These are phyloP conservation scores for Thera obeliscata DNA, from an alignment of 2,888 invertebrate genomes.

Conservation along the genomic window DNA sequence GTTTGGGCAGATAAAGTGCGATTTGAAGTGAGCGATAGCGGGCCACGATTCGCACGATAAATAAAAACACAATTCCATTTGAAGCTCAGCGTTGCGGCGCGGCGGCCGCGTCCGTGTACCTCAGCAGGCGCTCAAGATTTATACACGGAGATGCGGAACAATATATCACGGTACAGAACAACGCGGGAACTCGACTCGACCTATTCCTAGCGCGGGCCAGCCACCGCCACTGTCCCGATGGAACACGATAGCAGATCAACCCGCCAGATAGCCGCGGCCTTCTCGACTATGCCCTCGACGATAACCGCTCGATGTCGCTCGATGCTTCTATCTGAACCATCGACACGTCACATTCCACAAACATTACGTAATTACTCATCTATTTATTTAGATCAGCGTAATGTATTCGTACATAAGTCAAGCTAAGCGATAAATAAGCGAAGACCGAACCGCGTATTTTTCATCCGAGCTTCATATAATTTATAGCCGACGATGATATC, in stretches of 20 bases:
- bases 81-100: constrained; percentile 77
- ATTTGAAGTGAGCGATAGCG: constrained; percentile 80
- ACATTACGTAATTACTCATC: constrained; percentile 56
- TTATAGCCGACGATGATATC: constrained; percentile 83
- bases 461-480: constrained; percentile 81
- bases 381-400: constrained; percentile 71
- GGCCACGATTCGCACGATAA: constrained; percentile 82
- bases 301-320: constrained; percentile 52
- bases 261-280: constrained; percentile 63
- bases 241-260: constrained; percentile 76
- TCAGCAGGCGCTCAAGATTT: constrained; percentile 84
- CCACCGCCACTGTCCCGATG: constrained; percentile 81
- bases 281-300: constrained; percentile 57
- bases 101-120: constrained; percentile 81
- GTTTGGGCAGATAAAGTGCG: constrained; percentile 81
- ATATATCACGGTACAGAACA: constrained; percentile 81
- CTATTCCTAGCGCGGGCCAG: constrained; percentile 79
- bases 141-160: constrained; percentile 82
- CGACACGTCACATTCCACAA: constrained; percentile 37
- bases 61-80: constrained; percentile 85
- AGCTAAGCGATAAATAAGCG: constrained; percentile 78
- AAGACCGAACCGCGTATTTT: constrained; percentile 80
- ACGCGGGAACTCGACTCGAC: constrained; percentile 82
- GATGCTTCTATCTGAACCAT: constrained; percentile 40
- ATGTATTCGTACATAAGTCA: constrained; percentile 74